Evolutionary conservation across 2,797 vertebrate species (phyloP).

Genomic region (Clamator glandarius): DNA sequence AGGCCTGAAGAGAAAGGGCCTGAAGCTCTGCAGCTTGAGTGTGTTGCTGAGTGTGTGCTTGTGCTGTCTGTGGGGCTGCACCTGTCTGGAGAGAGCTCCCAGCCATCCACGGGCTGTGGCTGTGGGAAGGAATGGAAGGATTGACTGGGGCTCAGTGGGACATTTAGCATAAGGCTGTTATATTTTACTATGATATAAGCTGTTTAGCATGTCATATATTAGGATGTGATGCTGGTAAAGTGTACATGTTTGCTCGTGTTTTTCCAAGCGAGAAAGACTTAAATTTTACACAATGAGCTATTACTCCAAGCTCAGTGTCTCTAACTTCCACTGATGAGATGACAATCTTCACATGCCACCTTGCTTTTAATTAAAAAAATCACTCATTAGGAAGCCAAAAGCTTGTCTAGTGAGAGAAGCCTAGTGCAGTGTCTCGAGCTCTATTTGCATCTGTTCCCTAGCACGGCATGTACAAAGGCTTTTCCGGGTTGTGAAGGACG

Average conservation of each 20-base stretch:
- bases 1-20: not conserved
- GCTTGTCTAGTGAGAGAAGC: not conserved
- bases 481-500: not conserved
- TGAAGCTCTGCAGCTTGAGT: not conserved
- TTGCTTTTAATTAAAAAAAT: conserved; percentile 38
- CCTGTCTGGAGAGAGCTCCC: not conserved
- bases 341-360: not conserved
- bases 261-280: not conserved
- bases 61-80: not conserved
- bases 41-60: not conserved
- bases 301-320: not conserved
- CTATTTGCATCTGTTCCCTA: not conserved
- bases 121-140: conserved; percentile 4
- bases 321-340: not conserved
- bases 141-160: not conserved
- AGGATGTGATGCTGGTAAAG: not conserved
- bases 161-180: not conserved
- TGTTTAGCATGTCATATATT: not conserved
- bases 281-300: not conserved
- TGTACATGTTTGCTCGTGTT: not conserved
- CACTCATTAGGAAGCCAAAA: conserved; percentile 2
- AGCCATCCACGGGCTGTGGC: not conserved
- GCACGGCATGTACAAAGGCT: accelerated
- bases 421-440: not conserved
- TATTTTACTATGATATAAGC: not conserved